A percentile compares a stretch with the other conserved stretches of the same genome.
These are phyloP conservation scores for Camelus dromedarius DNA, from an alignment of 2,113 vertebrate genomes.

Conservation along the genomic window DNA sequence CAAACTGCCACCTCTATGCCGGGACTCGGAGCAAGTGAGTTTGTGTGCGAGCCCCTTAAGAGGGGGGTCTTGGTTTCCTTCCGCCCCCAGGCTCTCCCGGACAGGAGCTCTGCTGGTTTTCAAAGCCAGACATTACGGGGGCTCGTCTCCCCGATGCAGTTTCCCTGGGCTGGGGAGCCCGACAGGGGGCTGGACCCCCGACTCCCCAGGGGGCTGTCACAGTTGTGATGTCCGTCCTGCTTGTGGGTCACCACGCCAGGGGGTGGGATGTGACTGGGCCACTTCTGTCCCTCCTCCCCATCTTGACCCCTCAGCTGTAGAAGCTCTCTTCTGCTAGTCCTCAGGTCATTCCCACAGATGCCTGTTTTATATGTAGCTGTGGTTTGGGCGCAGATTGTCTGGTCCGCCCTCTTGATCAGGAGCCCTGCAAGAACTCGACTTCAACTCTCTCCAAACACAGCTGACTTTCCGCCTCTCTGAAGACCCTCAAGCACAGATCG, in stretches of 20 bases:
- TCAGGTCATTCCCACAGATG: not conserved
- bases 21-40: not conserved
- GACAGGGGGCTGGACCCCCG: not conserved
- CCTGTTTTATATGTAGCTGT: not conserved
- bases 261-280: not conserved
- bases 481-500: not conserved
- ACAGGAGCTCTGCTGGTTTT: not conserved
- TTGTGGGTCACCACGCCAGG: not conserved
- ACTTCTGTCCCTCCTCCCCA: not conserved
- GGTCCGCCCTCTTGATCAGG: not conserved
- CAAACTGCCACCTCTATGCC: not conserved
- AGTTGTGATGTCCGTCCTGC: not conserved
- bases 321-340: not conserved
- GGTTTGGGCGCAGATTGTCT: not conserved
- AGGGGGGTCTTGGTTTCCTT: too few relatives aligned
- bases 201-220: rapidly evolving
- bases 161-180: too few relatives aligned
- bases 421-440: not conserved
- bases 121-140: not conserved
- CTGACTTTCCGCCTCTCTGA: not conserved
- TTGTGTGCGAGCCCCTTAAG: not conserved
- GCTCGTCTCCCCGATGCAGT: not conserved
- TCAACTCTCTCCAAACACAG: not conserved
- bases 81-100: not conserved
- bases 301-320: not conserved